phyloP scores from a whole-genome alignment of 1,140 invertebrate species.

The Linepithema humile region DNA sequence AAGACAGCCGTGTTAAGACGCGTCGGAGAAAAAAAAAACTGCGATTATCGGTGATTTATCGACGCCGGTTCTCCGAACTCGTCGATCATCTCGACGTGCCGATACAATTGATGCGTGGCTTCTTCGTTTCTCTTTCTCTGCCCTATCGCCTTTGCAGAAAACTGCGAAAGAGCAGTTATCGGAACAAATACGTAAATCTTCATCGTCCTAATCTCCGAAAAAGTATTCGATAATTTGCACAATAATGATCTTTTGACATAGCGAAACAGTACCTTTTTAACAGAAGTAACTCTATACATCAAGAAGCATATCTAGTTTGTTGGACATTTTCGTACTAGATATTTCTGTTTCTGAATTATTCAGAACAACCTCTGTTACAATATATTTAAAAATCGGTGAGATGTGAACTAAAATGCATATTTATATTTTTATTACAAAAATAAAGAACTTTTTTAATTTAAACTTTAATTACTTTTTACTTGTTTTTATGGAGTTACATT shows the following conservation, averaged over 20 bases:
- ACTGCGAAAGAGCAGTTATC: background rate
- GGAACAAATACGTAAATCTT: constrained; percentile 32
- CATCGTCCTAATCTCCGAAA: constrained; percentile 17
- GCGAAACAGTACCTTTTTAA: background rate
- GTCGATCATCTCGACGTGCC: constrained; percentile 49
- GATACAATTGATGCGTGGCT: background rate
- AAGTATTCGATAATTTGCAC: background rate
- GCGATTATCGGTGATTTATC: constrained; percentile 65
- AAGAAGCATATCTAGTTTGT: too few relatives aligned
- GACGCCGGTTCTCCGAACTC: constrained; percentile 61
- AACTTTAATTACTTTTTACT: background rate
- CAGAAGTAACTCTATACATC: too few relatives aligned
- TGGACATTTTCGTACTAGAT: too few relatives aligned
- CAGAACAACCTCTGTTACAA: too few relatives aligned
- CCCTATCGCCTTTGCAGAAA: constrained; percentile 29
- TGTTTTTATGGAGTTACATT: background rate
- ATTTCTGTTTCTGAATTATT: too few relatives aligned
- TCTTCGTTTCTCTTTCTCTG: background rate
- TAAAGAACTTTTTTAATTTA: background rate
- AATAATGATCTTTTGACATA: background rate
- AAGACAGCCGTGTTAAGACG: constrained; percentile 21
- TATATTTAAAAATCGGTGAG: too few relatives aligned
- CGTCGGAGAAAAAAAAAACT: background rate
- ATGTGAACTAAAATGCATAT: too few relatives aligned
- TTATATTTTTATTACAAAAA: background rate